phyloP scores from a whole-genome alignment of 1,140 invertebrate genomes.

The Drosophila teissieri region DNA sequence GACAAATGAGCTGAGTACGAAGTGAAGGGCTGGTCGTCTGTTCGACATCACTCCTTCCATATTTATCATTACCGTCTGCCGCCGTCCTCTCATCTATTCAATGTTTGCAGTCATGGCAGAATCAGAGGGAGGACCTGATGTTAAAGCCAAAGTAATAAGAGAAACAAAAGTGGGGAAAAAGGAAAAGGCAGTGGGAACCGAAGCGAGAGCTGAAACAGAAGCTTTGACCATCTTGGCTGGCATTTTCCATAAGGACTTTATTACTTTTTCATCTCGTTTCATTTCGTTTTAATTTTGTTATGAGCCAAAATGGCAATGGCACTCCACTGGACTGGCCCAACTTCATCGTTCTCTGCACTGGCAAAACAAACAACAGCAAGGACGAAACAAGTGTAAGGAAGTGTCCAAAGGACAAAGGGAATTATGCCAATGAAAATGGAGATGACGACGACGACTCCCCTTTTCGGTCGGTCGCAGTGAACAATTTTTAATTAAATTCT shows the following conservation, averaged over 20 bases:
- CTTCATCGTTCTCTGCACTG: constrained; percentile 5
- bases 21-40: constrained; percentile 42
- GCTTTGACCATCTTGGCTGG: constrained; percentile 57
- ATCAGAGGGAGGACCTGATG: constrained; percentile 19
- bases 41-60: constrained; percentile 19
- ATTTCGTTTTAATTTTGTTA: constrained; percentile 83
- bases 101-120: constrained; percentile 37
- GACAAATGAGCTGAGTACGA: constrained; percentile 10
- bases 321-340: constrained; percentile 68
- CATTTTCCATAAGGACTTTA: constrained; percentile 82
- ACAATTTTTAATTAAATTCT: constrained; percentile 83
- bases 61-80: constrained; percentile 39
- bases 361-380: neutral
- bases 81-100: constrained; percentile 46
- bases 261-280: constrained; percentile 84
- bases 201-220: constrained; percentile 32
- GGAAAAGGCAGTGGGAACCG: constrained; percentile 2
- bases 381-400: constrained; percentile 40
- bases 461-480: constrained; percentile 26
- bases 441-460: constrained; percentile 26
- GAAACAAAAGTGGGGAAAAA: constrained; percentile 9
- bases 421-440: constrained; percentile 44
- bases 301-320: constrained; percentile 74
- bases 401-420: constrained; percentile 48
- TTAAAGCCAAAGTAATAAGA: constrained; percentile 37